phyloP scores from a whole-genome alignment of 2,113 vertebrate species.

The Melanostigma gelatinosum region DNA sequence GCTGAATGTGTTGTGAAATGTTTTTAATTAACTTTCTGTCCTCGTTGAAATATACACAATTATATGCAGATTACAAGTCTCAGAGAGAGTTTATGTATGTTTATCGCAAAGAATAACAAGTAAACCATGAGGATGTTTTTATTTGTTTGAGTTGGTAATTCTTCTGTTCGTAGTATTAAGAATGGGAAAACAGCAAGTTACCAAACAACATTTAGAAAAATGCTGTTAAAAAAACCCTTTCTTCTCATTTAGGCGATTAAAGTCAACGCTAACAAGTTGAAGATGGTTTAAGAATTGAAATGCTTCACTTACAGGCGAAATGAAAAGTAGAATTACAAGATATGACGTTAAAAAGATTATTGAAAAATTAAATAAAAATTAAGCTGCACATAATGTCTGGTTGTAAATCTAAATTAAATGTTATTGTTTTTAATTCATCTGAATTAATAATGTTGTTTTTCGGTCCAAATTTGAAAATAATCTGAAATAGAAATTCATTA shows the following conservation, averaged over 20 bases:
- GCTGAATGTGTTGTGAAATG: slow-evolving; percentile 1
- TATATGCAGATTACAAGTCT: not conserved
- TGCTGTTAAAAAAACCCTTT: too few relatives aligned
- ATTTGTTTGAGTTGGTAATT: not conserved
- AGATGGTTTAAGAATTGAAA: not conserved
- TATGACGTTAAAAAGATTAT: not conserved
- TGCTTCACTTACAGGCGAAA: not conserved
- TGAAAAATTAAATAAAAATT: not conserved
- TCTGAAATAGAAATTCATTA: not conserved
- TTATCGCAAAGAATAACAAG: not conserved
- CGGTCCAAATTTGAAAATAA: not conserved
- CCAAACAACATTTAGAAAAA: too few relatives aligned
- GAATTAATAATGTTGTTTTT: not conserved
- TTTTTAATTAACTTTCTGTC: not conserved
- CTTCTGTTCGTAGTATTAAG: too few relatives aligned
- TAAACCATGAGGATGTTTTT: not conserved
- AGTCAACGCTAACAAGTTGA: not conserved
- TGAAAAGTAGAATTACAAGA: not conserved
- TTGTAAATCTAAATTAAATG: not conserved
- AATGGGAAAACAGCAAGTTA: too few relatives aligned
- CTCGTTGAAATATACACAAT: accelerated
- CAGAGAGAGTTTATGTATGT: not conserved
- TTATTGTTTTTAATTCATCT: not conserved
- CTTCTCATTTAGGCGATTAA: not conserved
- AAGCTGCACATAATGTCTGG: not conserved